phyloP scores from a whole-genome alignment of 2,113 vertebrate species.

The Sebastes schlegelii region DNA sequence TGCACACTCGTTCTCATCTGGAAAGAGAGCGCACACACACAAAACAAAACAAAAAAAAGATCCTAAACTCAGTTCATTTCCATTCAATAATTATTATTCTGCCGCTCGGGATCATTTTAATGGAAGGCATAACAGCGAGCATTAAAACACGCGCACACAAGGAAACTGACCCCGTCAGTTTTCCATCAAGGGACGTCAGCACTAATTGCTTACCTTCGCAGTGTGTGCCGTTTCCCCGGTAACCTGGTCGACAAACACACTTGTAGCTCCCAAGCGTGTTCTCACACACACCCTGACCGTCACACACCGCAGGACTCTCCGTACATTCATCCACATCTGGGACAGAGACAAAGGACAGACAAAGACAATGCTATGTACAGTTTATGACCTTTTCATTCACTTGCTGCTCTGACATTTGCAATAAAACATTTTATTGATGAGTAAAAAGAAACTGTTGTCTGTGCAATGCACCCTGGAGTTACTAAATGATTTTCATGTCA shows the following conservation, averaged over 20 bases:
- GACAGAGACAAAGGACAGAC: slow-evolving; percentile 43
- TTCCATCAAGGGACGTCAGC: slow-evolving; percentile 50
- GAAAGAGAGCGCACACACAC: slow-evolving; percentile 2
- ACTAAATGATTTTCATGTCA: background rate
- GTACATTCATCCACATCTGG: slow-evolving; percentile 86
- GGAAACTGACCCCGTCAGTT: slow-evolving; percentile 52
- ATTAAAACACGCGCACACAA: slow-evolving; percentile 55
- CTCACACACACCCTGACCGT: slow-evolving; percentile 81
- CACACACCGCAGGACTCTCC: slow-evolving; percentile 73
- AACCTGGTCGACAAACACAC: slow-evolving; percentile 84
- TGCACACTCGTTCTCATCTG: slow-evolving; percentile 86
- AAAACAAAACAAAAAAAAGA: background rate
- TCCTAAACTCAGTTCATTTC: slow-evolving; percentile 12
- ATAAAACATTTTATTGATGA: background rate
- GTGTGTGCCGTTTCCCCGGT: slow-evolving; percentile 86
- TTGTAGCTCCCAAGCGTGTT: slow-evolving; percentile 85
- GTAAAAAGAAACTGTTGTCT: background rate
- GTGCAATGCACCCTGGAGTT: background rate
- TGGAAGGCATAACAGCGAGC: slow-evolving; percentile 47
- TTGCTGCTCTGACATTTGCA: background rate
- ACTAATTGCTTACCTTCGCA: slow-evolving; percentile 83
- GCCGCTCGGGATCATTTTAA: slow-evolving; percentile 23
- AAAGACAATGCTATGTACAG: background rate
- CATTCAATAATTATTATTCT: slow-evolving; percentile 6
- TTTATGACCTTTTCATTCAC: background rate